A percentile compares a stretch with the other conserved stretches of the same genome.
Conservation (phyloP, 2,113 vertebrate species). For the Ursus arctos region DNA sequence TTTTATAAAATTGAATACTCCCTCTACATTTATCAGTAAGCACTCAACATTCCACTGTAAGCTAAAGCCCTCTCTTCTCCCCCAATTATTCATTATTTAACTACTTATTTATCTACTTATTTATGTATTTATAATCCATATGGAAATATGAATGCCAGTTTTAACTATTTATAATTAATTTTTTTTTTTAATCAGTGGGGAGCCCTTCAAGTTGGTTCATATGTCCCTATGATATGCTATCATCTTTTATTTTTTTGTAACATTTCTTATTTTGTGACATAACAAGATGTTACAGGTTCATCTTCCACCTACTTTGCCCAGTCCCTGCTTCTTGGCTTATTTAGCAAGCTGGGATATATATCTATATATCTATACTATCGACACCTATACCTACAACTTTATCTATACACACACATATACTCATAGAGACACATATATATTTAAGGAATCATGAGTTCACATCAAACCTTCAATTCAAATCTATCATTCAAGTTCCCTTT, state of each 20-base stretch:
- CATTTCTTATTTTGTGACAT: background rate
- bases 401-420: background rate
- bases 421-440: background rate
- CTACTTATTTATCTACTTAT: background rate
- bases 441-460: background rate
- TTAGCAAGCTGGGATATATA: background rate
- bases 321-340: background rate
- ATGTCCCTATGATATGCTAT: background rate
- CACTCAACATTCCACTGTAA: background rate
- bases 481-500: background rate
- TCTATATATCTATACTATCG: background rate
- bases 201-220: background rate
- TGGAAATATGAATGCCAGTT: background rate
- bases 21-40: background rate
- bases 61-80: background rate
- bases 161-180: constrained; percentile 5
- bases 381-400: background rate
- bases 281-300: background rate
- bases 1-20: background rate
- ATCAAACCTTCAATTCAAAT: background rate
- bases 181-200: background rate
- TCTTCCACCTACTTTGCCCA: background rate
- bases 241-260: background rate
- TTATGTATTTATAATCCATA: background rate
- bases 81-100: background rate